These are phyloP conservation scores for Epirrhoe tristata DNA, from an alignment of 2,888 invertebrate species.

Conservation along the genomic window DNA sequence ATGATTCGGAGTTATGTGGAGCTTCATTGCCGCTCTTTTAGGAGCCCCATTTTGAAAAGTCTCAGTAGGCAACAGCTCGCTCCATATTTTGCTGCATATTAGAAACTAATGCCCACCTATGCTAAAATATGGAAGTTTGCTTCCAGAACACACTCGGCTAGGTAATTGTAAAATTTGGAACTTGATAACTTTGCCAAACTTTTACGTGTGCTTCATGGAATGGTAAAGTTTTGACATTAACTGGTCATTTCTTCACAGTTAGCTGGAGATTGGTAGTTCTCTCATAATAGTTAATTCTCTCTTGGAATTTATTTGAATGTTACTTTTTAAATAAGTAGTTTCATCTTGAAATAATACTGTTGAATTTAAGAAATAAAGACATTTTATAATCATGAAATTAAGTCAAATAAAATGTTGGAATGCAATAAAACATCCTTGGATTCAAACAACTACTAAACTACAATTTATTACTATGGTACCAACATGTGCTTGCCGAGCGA, in stretches of 20 bases:
- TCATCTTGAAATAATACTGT: too few relatives aligned
- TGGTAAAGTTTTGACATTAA: conserved; percentile 60
- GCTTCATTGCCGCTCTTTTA: conserved; percentile 39
- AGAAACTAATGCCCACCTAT: conserved; percentile 69
- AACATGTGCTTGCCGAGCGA: neutral
- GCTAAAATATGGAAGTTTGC: conserved; percentile 69
- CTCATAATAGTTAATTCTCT: conserved; percentile 28
- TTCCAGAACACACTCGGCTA: conserved; percentile 55
- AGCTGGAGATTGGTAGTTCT: conserved; percentile 41
- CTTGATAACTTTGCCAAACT: conserved; percentile 66
- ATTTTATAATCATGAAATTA: too few relatives aligned
- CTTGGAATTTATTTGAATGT: conserved; percentile 7
- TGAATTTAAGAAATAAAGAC: too few relatives aligned
- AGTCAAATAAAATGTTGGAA: neutral
- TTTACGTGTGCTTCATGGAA: conserved; percentile 41
- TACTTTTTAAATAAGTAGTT: neutral
- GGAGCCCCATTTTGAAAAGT: conserved; percentile 56
- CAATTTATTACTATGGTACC: neutral
- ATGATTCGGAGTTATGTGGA: neutral
- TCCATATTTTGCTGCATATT: conserved; percentile 69
- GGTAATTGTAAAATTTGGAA: conserved; percentile 73
- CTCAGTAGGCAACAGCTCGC: conserved; percentile 60
- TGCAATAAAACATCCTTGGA: neutral
- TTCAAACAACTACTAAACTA: neutral
- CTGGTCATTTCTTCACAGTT: conserved; percentile 52